Evolutionary conservation across 2,797 vertebrate genomes (phyloP).

Genomic region (Spinus pinus): DNA sequence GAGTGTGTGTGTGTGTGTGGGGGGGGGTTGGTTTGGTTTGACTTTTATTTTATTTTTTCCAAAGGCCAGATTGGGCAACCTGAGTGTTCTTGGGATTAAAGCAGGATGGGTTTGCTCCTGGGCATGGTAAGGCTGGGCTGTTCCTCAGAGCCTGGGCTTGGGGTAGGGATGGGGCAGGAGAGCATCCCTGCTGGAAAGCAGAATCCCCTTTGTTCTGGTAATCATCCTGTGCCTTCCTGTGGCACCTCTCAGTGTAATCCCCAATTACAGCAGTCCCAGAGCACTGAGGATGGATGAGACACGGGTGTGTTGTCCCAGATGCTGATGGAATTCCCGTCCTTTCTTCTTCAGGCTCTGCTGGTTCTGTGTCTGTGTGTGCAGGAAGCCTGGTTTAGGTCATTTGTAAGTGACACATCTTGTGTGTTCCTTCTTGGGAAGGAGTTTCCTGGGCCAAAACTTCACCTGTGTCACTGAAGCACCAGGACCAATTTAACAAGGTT

Average conservation of each 20-base stretch:
- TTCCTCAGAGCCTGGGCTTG: background rate
- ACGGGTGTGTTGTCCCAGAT: background rate
- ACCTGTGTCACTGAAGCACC: background rate
- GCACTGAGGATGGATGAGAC: background rate
- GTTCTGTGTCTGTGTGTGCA: background rate
- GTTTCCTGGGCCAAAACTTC: background rate
- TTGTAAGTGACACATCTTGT: background rate
- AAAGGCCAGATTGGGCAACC: background rate
- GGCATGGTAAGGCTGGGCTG: background rate
- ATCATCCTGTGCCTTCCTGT: background rate
- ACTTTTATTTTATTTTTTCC: background rate
- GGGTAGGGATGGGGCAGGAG: background rate
- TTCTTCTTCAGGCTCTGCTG: background rate
- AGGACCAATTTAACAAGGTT: background rate
- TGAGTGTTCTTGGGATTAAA: background rate
- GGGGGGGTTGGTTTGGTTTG: background rate
- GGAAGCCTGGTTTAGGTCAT: background rate
- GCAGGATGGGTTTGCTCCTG: background rate
- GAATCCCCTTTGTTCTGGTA: background rate
- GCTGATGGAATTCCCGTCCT: background rate
- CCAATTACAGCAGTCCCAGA: background rate
- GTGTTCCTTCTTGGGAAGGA: background rate
- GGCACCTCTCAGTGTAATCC: background rate
- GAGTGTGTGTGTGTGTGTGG: background rate
- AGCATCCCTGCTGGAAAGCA: background rate